Evolutionary conservation across 2,888 invertebrate genomes (phyloP).

Genomic region (Phania funesta): DNA sequence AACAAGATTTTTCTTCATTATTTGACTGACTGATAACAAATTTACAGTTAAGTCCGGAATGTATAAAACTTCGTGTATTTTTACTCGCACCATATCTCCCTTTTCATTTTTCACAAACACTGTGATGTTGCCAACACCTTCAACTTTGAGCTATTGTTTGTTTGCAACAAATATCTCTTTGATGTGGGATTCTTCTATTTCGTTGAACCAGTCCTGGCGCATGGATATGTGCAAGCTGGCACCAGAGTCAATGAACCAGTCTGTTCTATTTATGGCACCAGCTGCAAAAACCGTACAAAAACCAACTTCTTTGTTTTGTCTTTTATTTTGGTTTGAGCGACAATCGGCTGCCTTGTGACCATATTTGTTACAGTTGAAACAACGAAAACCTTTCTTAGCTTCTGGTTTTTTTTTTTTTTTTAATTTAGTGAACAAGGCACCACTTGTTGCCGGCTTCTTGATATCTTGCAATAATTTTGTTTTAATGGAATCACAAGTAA

Average conservation of each 20-base stretch:
- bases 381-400: slow-evolving; percentile 15
- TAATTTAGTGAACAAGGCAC: neutral
- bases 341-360: slow-evolving; percentile 42
- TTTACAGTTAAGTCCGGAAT: slow-evolving; percentile 30
- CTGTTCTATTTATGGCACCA: neutral
- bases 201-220: slow-evolving; percentile 15
- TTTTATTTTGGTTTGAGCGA: neutral
- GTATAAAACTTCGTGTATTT: neutral
- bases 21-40: slow-evolving; percentile 43
- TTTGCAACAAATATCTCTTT: slow-evolving; percentile 29
- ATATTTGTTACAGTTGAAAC: slow-evolving; percentile 25
- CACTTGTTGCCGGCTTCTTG: neutral
- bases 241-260: slow-evolving; percentile 27
- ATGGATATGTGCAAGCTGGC: slow-evolving; percentile 33
- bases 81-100: neutral
- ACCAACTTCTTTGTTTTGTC: neutral
- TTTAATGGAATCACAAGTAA: slow-evolving; percentile 39
- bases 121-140: slow-evolving; percentile 1
- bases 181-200: slow-evolving; percentile 3
- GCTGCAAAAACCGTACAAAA: slow-evolving; percentile 34
- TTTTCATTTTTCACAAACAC: neutral
- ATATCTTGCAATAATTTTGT: slow-evolving; percentile 52
- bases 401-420: slow-evolving; percentile 2
- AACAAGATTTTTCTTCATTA: slow-evolving; percentile 3
- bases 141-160: slow-evolving; percentile 16